Evolutionary conservation across 2,797 vertebrate species (phyloP), one percentile per base, ranked within the genome.

Genomic region (Sebastes hubbsi): DNA sequence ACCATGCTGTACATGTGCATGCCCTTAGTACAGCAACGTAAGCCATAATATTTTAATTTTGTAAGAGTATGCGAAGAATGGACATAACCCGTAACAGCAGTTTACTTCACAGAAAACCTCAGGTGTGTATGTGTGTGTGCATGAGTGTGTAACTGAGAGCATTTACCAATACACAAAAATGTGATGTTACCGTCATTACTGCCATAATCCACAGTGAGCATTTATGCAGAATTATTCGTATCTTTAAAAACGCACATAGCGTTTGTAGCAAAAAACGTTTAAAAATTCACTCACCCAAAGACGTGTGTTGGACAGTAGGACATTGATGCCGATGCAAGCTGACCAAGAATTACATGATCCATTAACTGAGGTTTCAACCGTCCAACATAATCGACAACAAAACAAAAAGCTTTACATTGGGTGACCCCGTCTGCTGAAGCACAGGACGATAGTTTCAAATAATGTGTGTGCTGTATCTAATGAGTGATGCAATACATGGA

Each of bases 21-120:
- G 5, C 2, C 46, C 24, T 38, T 24, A 3, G 10, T 69, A 20
- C 63, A 82, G 46, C 69, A 81, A 80, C 38, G 14, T 60, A 76
- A 84, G 62, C 85, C 77, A 84, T 81, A 79, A 29, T 52, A 20
- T 30, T 74, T 80, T 49, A 4, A 46, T 72, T 66, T 64, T 68
- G n/a, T 60, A 34, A 46, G 29, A 24, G 10, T 29, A 32, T 10
- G 29, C 30, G 67, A 54, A 46, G 42, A 46, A 64, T 49, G 65
- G 14, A 70, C 27, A 13, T 2, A 62, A 76, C 25, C 67, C n/a
- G 36, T 24, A 62, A 75, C 72, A 80, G 30, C 64, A 70, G 76
- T 90, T 89, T 87, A 88, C 81, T 59, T 85, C 46, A 77, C 59
- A 79, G 80, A 71, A 88, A 90, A 84, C 82, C 89, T 91, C 89